Conservation (phyloP, 2,888 invertebrate genomes). For the Apodemia hepburni region DNA sequence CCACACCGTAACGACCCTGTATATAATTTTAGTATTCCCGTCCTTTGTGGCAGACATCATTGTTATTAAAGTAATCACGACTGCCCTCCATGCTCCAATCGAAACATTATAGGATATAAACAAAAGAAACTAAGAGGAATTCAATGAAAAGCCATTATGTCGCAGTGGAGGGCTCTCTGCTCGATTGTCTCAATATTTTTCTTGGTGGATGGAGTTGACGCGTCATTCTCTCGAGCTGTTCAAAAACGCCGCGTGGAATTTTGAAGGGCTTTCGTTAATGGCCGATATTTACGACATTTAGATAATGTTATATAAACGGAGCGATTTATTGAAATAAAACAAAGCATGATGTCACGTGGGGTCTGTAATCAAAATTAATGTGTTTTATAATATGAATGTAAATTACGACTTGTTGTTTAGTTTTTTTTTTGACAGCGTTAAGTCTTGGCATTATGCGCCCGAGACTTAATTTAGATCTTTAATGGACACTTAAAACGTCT, state of each 20-base stretch:
- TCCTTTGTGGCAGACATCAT: constrained; percentile 72
- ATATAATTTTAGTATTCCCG: constrained; percentile 68
- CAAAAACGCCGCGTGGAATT: constrained; percentile 73
- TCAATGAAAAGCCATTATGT: constrained; percentile 79
- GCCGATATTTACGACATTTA: constrained; percentile 73
- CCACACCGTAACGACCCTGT: constrained; percentile 55
- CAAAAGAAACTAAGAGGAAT: constrained; percentile 77
- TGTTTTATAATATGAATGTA: constrained; percentile 12
- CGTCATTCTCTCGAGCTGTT: constrained; percentile 64
- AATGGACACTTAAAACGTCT: background rate
- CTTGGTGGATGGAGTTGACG: constrained; percentile 71
- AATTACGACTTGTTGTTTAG: background rate
- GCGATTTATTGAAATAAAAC: constrained; percentile 38
- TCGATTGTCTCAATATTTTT: constrained; percentile 79
- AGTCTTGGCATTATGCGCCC: background rate
- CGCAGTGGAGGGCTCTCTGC: constrained; percentile 65
- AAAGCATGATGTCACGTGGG: constrained; percentile 17
- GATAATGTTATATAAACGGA: constrained; percentile 70
- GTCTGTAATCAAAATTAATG: constrained; percentile 16
- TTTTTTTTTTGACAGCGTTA: background rate
- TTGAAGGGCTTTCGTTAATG: constrained; percentile 74
- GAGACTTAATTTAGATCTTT: background rate
- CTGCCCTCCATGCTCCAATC: constrained; percentile 75
- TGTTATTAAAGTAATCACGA: constrained; percentile 79
- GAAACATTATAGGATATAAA: constrained; percentile 79